A percentile compares a stretch with the other conserved stretches of the same genome.
These are phyloP conservation scores for Corythornis madagascariensis DNA, from an alignment of 2,113 vertebrate species.

Conservation along the genomic window DNA sequence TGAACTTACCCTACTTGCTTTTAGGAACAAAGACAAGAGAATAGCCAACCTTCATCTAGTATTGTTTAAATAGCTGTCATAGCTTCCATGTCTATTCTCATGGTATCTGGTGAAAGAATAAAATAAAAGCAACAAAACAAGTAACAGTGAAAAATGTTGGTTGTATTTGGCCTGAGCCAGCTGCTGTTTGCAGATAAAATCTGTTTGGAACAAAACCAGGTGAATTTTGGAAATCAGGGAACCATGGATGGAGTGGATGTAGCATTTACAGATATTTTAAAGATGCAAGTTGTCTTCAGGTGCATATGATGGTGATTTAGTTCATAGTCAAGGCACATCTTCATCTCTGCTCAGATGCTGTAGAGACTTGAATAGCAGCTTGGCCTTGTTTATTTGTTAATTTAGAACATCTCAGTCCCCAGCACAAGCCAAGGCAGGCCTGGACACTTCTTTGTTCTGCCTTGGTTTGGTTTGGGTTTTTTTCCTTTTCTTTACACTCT, in stretches of 20 bases:
- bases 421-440: neutral
- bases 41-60: slow-evolving; percentile 26
- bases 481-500: neutral
- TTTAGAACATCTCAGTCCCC: slow-evolving; percentile 24
- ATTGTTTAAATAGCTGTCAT: slow-evolving; percentile 61
- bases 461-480: neutral
- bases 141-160: slow-evolving; percentile 37
- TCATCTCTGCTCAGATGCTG: slow-evolving; percentile 3
- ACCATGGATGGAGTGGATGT: neutral
- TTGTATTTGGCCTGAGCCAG: slow-evolving; percentile 28
- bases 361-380: neutral
- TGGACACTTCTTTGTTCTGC: neutral
- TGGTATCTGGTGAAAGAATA: slow-evolving; percentile 45
- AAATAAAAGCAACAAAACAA: slow-evolving; percentile 55
- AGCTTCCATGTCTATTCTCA: slow-evolving; percentile 44
- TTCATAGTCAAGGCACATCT: neutral
- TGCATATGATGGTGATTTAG: slow-evolving; percentile 23
- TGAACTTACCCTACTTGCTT: slow-evolving; percentile 43
- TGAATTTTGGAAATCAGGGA: slow-evolving; percentile 35
- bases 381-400: slow-evolving; percentile 51
- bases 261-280: slow-evolving; percentile 9
- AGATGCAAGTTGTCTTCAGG: neutral
- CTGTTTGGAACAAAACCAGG: slow-evolving; percentile 18
- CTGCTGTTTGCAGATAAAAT: slow-evolving; percentile 55
- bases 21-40: slow-evolving; percentile 40